Percentiles rank a stretch among this genome's conserved stretches.
Evolutionary conservation across 2,113 vertebrate species (phyloP).

Genomic region (Pterocles gutturalis): DNA sequence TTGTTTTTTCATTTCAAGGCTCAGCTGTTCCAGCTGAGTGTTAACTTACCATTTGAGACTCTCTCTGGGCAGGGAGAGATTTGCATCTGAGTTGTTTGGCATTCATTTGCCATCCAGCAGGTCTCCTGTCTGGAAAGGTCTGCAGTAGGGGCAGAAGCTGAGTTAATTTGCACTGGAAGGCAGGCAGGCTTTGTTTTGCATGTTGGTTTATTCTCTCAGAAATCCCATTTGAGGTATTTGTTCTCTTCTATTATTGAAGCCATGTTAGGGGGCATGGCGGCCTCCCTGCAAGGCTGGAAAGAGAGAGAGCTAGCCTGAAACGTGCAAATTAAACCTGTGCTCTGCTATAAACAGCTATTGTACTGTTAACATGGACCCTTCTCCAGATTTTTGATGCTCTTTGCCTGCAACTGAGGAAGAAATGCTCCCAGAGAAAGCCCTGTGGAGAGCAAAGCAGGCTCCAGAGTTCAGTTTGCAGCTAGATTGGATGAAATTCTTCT

Average conservation of each 20-base stretch:
- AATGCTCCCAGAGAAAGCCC: background rate
- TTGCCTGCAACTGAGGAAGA: background rate
- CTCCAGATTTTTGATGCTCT: background rate
- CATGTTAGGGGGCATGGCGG: background rate
- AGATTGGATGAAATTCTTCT: background rate
- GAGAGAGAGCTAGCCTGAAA: background rate
- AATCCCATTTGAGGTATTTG: conserved; percentile 27
- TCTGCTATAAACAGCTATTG: background rate
- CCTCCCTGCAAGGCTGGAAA: background rate
- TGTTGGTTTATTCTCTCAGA: background rate
- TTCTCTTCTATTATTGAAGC: conserved; percentile 9
- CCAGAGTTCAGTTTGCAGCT: background rate
- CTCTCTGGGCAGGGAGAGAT: background rate
- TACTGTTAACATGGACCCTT: background rate
- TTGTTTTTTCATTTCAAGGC: background rate
- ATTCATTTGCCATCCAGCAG: background rate
- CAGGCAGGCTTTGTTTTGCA: background rate
- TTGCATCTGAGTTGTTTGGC: conserved; percentile 19
- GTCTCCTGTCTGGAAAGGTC: conserved; percentile 10
- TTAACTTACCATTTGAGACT: background rate
- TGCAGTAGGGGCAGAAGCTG: background rate
- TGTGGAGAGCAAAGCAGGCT: background rate
- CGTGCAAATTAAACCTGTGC: conserved; percentile 2
- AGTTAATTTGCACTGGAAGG: conserved; percentile 42
- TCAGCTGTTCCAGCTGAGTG: background rate